Conservation (phyloP, 2,797 vertebrate species). For the Hylomyscus alleni region DNA sequence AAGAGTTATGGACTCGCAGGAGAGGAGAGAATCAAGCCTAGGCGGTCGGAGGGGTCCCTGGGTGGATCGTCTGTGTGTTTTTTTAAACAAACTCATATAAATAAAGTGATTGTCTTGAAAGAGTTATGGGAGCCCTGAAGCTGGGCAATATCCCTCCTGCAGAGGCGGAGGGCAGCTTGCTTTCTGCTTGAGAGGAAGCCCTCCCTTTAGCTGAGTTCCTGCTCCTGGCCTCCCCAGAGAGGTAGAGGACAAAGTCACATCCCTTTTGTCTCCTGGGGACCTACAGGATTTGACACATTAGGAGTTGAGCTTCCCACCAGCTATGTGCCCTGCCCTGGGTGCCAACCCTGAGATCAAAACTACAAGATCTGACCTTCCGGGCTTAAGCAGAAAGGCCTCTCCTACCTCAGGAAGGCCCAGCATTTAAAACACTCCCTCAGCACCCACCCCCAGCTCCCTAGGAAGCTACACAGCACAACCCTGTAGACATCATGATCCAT, state of each 20-base stretch:
- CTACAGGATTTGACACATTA: neutral
- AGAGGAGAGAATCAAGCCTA: slow-evolving; percentile 58
- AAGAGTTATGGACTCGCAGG: slow-evolving; percentile 82
- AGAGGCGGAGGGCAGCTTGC: slow-evolving; percentile 14
- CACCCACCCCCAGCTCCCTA: neutral
- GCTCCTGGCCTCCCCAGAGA: neutral
- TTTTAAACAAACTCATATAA: slow-evolving; percentile 83
- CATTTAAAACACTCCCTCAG: neutral
- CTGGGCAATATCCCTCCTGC: slow-evolving; percentile 71
- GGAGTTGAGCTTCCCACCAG: neutral
- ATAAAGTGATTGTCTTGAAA: slow-evolving; percentile 83
- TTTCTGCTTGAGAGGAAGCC: slow-evolving; percentile 48
- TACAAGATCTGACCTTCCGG: neutral
- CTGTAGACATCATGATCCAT: neutral
- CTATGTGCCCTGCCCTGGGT: rapidly evolving
- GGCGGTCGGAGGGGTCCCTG: slow-evolving; percentile 73
- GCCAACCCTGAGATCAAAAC: neutral
- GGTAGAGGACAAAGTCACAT: neutral
- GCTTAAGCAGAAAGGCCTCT: neutral
- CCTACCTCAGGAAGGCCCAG: neutral
- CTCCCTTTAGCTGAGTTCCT: neutral
- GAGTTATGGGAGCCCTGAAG: slow-evolving; percentile 79
- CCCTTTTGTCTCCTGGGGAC: slow-evolving; percentile 13
- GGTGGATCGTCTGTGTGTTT: slow-evolving; percentile 74
- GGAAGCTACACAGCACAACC: neutral